These are phyloP conservation scores for Calephelis virginiensis DNA, from an alignment of 1,140 invertebrate genomes.

Conservation along the genomic window DNA sequence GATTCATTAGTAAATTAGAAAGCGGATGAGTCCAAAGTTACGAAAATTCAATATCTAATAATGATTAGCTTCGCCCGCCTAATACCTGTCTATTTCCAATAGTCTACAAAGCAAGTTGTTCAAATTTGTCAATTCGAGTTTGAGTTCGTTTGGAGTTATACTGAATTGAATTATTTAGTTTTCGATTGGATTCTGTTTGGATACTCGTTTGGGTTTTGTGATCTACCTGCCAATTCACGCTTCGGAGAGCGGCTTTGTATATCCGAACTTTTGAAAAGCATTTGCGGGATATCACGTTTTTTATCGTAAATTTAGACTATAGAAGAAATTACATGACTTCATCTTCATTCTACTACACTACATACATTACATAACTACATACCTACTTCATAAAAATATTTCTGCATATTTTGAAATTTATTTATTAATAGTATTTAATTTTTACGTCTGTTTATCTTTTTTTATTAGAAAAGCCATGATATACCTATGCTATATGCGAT, in stretches of 20 bases:
- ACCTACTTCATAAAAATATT: no score
- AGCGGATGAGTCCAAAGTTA: slow-evolving; percentile 78
- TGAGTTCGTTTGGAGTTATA: slow-evolving; percentile 54
- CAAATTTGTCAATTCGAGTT: slow-evolving; percentile 68
- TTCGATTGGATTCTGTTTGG: slow-evolving; percentile 63
- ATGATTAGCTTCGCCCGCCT: slow-evolving; percentile 69
- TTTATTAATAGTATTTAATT: no score
- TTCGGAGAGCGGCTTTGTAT: slow-evolving; percentile 39
- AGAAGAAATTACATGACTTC: no score
- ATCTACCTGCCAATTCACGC: slow-evolving; percentile 45
- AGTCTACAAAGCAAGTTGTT: slow-evolving; percentile 48
- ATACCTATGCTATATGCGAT: no score
- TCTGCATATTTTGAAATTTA: no score
- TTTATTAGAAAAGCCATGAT: no score
- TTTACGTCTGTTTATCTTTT: no score
- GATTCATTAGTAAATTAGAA: slow-evolving; percentile 80
- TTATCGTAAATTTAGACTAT: no score
- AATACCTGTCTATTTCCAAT: slow-evolving; percentile 68
- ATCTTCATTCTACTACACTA: no score
- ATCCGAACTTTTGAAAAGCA: slow-evolving; percentile 28
- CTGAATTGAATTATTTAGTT: slow-evolving; percentile 74
- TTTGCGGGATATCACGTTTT: not conserved
- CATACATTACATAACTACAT: no score
- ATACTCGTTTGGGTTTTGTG: slow-evolving; percentile 47
- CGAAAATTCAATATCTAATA: slow-evolving; percentile 79